Evolutionary conservation across 2,888 invertebrate genomes (phyloP).

Genomic region (Netelia virgata): DNA sequence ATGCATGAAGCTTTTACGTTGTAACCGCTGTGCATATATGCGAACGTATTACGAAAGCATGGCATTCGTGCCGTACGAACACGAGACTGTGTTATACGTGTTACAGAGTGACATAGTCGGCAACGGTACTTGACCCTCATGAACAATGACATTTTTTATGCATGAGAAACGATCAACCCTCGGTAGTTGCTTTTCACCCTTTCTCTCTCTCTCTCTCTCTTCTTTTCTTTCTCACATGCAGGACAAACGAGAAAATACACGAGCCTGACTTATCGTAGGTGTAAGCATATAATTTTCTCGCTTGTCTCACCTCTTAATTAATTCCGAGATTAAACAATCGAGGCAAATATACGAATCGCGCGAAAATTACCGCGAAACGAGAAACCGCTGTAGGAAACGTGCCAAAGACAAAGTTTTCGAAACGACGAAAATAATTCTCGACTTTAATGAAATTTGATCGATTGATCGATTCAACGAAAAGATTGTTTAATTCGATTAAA

Average conservation of each 20-base stretch:
- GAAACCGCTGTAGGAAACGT: no score
- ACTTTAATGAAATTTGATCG: no score
- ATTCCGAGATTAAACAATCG: constrained; percentile 4
- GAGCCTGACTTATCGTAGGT: constrained; percentile 32
- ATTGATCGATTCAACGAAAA: no score
- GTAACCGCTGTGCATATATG: constrained; percentile 48
- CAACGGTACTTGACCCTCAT: constrained; percentile 74
- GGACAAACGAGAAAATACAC: not conserved
- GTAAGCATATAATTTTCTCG: constrained; percentile 31
- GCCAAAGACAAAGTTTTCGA: no score
- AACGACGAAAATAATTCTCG: no score
- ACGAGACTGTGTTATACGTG: constrained; percentile 19
- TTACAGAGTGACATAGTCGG: constrained; percentile 66
- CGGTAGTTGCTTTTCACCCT: constrained; percentile 69
- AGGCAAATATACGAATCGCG: not conserved
- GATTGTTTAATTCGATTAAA: no score
- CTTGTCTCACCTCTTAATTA: constrained; percentile 48
- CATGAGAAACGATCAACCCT: constrained; percentile 74
- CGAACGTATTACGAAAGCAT: constrained; percentile 53
- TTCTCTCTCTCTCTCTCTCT: constrained; percentile 42
- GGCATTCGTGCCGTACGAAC: constrained; percentile 24
- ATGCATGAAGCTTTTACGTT: constrained; percentile 34
- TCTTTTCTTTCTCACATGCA: not conserved
- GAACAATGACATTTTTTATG: constrained; percentile 73
- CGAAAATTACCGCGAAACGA: no score